Base-by-base conservation (phyloP, 1,140 invertebrate genomes). In the Hydropsyche tenuis region DNA sequence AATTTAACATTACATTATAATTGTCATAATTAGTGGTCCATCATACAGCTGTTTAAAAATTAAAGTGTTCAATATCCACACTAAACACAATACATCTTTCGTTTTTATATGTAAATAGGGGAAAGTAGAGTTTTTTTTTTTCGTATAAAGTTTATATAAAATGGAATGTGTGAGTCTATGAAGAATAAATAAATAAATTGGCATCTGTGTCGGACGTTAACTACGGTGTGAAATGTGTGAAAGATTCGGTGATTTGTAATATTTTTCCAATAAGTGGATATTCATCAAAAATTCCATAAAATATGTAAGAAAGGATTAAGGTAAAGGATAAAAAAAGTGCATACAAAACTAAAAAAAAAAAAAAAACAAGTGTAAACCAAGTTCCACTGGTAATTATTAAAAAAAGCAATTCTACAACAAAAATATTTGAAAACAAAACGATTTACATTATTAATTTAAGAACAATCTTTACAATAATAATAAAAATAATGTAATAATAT, bases 401-500 rank as follows among this genome's bases (percentile, higher is more conserved):
- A 87, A 89, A 87, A 88, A 88, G 87, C 87, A 88, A 88, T 86
- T 88, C 87, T 87, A 89, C 87, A 88, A 88, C 87, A 86, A 88
- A 87, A 87, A 88, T 87, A 88, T 88, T 85, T 85, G 81, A 81
- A 88, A 88, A 88, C 86, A 88, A 88, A 88, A 88, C 87, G 87
- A 88, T 87, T 85, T 88, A 88, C 87, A 88, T 87, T 45, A 70
- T 70, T 88, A 88, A 87, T 88, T 88, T 88, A 88, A 88, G 87
- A 88, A 88, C 87, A 88, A 86, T 86, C 85, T 87, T 87, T 88
- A 86, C 86, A 87, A 86, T 86, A 87, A 87, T 87, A 87, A 88
- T 85, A 85, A 85, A 84, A 85, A 86, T 85, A 85, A 83, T 4
- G 9, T 37, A 37, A 37, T 37, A 37, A 37, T 4, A 37, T 37